These are phyloP conservation scores for Malurus splendens DNA, from an alignment of 2,797 vertebrate genomes.

Conservation along the genomic window DNA sequence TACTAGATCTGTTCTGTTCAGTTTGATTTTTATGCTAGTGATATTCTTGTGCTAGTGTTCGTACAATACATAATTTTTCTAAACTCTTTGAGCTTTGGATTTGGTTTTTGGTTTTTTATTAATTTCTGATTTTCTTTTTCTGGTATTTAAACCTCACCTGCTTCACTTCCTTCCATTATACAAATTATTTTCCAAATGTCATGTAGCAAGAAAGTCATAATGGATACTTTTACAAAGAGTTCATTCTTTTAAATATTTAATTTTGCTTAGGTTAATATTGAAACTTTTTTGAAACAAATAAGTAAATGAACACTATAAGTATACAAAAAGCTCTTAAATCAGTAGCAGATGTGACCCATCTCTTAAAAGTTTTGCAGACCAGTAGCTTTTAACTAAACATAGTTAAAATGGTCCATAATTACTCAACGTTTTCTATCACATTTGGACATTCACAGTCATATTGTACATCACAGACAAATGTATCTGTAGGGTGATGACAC, in stretches of 20 bases:
- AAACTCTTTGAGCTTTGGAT: neutral
- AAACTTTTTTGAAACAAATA: neutral
- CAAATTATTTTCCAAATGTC: neutral
- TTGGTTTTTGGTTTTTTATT: fast-evolving
- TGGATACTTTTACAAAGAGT: neutral
- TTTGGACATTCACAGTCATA: neutral
- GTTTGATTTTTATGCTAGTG: neutral
- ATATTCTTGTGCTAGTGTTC: neutral
- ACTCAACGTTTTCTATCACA: neutral
- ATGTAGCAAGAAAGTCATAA: neutral
- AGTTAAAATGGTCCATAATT: neutral
- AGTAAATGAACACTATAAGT: neutral
- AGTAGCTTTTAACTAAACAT: neutral
- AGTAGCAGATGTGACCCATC: fast-evolving
- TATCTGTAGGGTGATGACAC: neutral
- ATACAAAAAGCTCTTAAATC: neutral
- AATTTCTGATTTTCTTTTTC: neutral
- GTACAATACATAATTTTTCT: neutral
- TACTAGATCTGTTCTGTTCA: neutral
- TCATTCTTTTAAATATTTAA: neutral
- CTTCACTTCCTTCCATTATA: neutral
- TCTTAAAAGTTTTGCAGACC: neutral
- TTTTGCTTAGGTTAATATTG: neutral
- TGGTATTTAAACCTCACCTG: neutral
- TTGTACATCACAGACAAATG: neutral